A percentile compares a stretch with the other conserved stretches of the same genome.
Evolutionary conservation across 2,888 invertebrate genomes (phyloP).

Genomic region (Pyrgus malvae): DNA sequence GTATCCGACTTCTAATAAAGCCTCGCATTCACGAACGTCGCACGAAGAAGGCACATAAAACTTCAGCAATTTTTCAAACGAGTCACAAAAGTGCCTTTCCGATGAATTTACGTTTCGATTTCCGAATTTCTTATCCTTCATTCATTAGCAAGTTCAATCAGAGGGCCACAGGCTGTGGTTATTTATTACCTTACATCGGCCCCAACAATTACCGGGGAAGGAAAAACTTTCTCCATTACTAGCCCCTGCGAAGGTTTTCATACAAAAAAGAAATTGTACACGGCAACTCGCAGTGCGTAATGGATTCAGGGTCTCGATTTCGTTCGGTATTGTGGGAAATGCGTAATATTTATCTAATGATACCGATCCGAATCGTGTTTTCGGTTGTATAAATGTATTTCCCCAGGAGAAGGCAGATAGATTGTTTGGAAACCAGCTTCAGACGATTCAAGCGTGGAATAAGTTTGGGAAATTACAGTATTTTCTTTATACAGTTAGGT

Average conservation of each 20-base stretch:
- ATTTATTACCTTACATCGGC: constrained; percentile 78
- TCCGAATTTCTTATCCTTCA: constrained; percentile 76
- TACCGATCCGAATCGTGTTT: constrained; percentile 30
- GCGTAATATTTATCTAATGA: constrained; percentile 40
- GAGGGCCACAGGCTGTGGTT: constrained; percentile 71
- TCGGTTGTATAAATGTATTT: constrained; percentile 22
- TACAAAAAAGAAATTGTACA: constrained; percentile 74
- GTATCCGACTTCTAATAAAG: constrained; percentile 9
- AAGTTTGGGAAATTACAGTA: not conserved
- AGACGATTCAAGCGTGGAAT: not conserved
- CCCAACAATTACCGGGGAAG: constrained; percentile 74
- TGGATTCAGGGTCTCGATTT: constrained; percentile 65
- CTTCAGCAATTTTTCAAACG: constrained; percentile 68
- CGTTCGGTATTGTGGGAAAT: constrained; percentile 52
- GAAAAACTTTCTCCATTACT: constrained; percentile 79
- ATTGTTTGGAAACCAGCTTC: constrained; percentile 1
- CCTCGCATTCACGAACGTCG: constrained; percentile 7
- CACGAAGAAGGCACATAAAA: constrained; percentile 40
- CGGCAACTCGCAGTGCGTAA: constrained; percentile 64
- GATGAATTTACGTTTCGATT: constrained; percentile 61
- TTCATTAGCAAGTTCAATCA: constrained; percentile 82
- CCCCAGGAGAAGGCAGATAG: constrained; percentile 11
- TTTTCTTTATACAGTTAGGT: too few species aligned
- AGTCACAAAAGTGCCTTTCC: constrained; percentile 41
- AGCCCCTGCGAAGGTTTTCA: constrained; percentile 67